Evolutionary conservation across 1,140 invertebrate species (phyloP).

Genomic region (Eurosta solidaginis): DNA sequence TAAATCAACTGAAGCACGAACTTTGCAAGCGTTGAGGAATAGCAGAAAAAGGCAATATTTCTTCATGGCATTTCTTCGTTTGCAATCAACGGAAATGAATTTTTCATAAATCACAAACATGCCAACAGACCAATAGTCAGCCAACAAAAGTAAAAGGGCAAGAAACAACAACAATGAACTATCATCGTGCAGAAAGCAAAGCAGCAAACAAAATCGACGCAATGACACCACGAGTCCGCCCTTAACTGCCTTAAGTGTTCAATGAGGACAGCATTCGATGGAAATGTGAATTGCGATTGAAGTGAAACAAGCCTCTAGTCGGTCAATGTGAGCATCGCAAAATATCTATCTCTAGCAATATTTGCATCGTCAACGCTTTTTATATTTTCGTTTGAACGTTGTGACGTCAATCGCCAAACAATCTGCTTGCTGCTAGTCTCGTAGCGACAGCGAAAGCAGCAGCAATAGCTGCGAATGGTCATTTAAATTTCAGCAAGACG

Average conservation of each 20-base stretch:
- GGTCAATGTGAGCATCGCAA: neutral
- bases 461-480: neutral
- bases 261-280: slow-evolving; percentile 12
- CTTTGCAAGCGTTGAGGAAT: neutral
- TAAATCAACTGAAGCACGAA: neutral
- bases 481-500: neutral
- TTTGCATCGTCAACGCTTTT: neutral
- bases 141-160: neutral
- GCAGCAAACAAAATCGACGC: neutral
- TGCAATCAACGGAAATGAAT: slow-evolving; percentile 8
- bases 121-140: neutral
- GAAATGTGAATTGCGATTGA: neutral
- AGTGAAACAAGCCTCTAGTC: neutral
- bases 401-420: slow-evolving; percentile 20
- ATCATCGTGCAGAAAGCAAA: neutral
- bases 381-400: neutral
- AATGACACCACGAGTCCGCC: neutral
- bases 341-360: neutral
- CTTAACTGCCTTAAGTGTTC: neutral
- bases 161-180: neutral
- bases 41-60: slow-evolving; percentile 6
- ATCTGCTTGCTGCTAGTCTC: neutral
- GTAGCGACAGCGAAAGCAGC: no score
- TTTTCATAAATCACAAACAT: slow-evolving; percentile 28
- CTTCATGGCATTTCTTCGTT: neutral